These are phyloP conservation scores for Rhopalosiphum padi DNA, from an alignment of 1,140 invertebrate species.

Conservation along the genomic window DNA sequence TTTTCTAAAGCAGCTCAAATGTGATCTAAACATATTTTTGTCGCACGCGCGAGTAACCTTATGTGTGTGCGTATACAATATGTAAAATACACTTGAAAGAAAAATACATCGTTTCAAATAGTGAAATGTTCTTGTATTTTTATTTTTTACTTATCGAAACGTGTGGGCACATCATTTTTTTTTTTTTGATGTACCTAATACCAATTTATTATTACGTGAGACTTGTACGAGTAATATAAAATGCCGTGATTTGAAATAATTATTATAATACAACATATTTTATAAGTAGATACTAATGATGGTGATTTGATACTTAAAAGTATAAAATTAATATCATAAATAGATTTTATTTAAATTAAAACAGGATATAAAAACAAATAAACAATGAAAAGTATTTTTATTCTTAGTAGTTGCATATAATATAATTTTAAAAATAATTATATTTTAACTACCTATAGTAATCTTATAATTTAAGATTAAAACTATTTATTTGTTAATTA, in stretches of 20 bases:
- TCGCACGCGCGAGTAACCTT: not conserved
- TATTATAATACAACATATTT: no score
- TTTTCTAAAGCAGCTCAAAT: not conserved
- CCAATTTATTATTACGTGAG: not conserved
- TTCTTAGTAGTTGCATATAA: not conserved
- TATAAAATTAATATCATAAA: not conserved
- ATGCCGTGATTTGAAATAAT: no score
- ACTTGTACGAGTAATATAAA: no score
- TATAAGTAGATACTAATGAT: no score
- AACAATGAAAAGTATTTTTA: not conserved
- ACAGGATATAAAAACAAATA: not conserved
- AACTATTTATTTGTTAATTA: no score
- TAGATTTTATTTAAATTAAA: not conserved
- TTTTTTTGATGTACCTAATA: not conserved
- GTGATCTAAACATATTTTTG: not conserved
- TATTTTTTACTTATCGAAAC: not conserved
- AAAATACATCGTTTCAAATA: conserved; percentile 6
- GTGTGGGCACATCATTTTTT: not conserved
- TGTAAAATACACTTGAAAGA: not conserved
- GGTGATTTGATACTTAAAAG: not conserved
- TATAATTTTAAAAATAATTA: not conserved
- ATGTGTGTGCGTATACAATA: not conserved
- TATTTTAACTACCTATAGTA: no score
- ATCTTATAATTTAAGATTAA: no score
- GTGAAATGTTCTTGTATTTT: not conserved